These are phyloP conservation scores for Lepidurus packardi DNA, from an alignment of 1,140 invertebrate species.

Conservation along the genomic window DNA sequence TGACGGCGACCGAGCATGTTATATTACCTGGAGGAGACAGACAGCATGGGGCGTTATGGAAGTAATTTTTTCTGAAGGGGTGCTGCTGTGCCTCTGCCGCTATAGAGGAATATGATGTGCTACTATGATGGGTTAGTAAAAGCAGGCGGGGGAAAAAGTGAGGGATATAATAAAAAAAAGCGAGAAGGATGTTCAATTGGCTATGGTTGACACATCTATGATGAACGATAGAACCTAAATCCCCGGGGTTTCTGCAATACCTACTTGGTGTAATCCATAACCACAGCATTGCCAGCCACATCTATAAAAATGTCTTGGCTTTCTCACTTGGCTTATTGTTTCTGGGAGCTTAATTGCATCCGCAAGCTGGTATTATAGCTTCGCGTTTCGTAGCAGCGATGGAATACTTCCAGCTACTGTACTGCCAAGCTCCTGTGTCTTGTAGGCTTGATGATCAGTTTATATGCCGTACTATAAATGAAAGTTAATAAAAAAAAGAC, in stretches of 20 bases:
- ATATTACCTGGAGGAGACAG: slow-evolving; percentile 21
- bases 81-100: slow-evolving; percentile 2
- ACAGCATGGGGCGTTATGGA: slow-evolving; percentile 20
- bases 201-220: slow-evolving; percentile 19
- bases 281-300: slow-evolving; percentile 11
- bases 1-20: slow-evolving; percentile 3
- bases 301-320: slow-evolving; percentile 17
- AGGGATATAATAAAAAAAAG: background rate
- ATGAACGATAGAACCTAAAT: slow-evolving; percentile 19
- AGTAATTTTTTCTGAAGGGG: slow-evolving; percentile 10
- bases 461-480: background rate
- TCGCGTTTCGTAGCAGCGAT: background rate
- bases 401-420: slow-evolving; percentile 8
- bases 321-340: slow-evolving; percentile 22
- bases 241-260: background rate
- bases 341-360: slow-evolving; percentile 12
- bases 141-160: background rate
- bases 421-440: background rate
- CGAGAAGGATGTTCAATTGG: slow-evolving; percentile 19
- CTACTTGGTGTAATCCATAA: slow-evolving; percentile 8
- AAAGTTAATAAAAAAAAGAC: background rate
- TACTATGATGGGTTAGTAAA: background rate
- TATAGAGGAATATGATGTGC: background rate
- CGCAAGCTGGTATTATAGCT: slow-evolving; percentile 15
- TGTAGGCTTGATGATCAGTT: background rate